Evolutionary conservation across 2,888 invertebrate genomes (phyloP), one percentile per base, ranked within the genome.

Genomic region (Sepioteuthis lessoniana): DNA sequence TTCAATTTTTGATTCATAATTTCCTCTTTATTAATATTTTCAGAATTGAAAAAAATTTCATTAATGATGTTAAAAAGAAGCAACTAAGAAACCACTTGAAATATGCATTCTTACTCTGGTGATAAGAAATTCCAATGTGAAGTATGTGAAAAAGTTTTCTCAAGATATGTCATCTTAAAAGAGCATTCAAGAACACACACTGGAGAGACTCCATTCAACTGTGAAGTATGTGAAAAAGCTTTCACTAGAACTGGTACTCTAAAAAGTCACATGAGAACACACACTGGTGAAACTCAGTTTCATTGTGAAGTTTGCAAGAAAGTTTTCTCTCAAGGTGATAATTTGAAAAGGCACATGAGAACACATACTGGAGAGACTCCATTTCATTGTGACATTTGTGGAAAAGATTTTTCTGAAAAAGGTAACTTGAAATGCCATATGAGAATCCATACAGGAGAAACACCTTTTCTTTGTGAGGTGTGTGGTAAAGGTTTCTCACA

Each of bases 221-320:
- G 92, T 92, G 92, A 92, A n/a, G n/a, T 92, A n/a, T 92, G 46
- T 92, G 46, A 16, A 92, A 92, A 47, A 47, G 38, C 46, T 42
- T 92, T 92, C 46, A 47, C 92, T 92, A 42, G 92, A 46, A 92
- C 42, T 46, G 92, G 92, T 35, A 46, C 92, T 92, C 46, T 92
- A 47, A 92, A 46, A 31, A 92, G 92, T 92, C 92, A 92, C 31
- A 42, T 28, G 31, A 42, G 92, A 47, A 92, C 92, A 46, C 91
- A 91, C 8, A 92, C 92, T 31, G n/a, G 47, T 21, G 92, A 92
- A n/a, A 46, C 92, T n/a, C 92, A 16, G 35, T 92, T 47, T 47
- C 47, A 47, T 47, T 92, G 46, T 92, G 47, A 46, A 42, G 35
- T 42, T 19, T 76, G n/a, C n/a, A 3, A 25, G n/a, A n/a, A 76